Evolutionary conservation across 2,113 vertebrate genomes (phyloP).

Genomic region (Sardina pilchardus): DNA sequence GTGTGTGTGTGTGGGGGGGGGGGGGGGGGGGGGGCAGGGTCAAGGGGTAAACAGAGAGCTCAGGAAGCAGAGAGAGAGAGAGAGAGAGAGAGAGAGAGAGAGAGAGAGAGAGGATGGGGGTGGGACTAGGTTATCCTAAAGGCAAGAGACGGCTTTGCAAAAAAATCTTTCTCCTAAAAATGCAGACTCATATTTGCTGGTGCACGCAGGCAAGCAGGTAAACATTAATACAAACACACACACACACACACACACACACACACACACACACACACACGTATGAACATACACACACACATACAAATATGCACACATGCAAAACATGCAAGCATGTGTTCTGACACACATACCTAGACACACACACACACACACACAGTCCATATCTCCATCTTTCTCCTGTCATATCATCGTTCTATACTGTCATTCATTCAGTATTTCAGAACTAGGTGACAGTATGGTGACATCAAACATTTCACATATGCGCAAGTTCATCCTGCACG

Average conservation of each 20-base stretch:
- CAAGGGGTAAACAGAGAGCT: neutral
- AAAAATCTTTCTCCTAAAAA: neutral
- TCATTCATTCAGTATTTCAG: no score
- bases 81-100: neutral
- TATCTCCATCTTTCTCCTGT: no score
- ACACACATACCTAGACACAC: neutral
- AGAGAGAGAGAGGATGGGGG: neutral
- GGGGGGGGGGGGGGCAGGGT: neutral
- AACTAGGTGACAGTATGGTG: no score
- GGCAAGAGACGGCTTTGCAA: neutral
- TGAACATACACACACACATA: neutral
- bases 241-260: neutral
- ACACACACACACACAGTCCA: neutral
- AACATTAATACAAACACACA: neutral
- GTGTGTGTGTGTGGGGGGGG: no score
- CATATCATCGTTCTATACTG: no score
- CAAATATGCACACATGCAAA: neutral
- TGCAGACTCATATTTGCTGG: neutral
- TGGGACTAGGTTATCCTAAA: constrained; percentile 30
- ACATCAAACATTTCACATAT: no score
- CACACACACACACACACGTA: neutral
- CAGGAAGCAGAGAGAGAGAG: neutral
- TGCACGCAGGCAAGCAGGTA: neutral
- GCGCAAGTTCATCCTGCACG: no score
- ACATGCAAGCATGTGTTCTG: no score